These are phyloP conservation scores for Acanthis flammea DNA, from an alignment of 2,797 vertebrate species.

Conservation along the genomic window DNA sequence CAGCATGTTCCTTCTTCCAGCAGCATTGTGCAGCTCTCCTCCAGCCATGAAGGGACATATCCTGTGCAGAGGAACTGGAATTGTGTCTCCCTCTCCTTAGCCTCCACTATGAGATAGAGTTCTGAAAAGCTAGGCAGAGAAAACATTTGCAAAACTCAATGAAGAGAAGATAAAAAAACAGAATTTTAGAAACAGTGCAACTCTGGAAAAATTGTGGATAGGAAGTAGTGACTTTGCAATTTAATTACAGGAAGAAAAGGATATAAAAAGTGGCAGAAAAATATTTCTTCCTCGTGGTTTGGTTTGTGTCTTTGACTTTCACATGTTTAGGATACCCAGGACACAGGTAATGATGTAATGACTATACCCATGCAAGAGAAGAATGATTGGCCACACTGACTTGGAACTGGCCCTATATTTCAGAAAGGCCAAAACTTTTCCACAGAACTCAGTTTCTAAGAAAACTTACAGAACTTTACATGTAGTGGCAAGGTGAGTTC, in stretches of 20 bases:
- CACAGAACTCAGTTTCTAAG: background rate
- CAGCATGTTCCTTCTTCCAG: background rate
- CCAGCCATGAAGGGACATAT: background rate
- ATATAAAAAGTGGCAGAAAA: background rate
- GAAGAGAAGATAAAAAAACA: background rate
- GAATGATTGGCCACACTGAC: background rate
- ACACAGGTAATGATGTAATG: background rate
- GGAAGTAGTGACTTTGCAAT: background rate
- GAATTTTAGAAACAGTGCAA: background rate
- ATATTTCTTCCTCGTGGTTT: rapidly evolving
- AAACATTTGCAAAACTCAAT: background rate
- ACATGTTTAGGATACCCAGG: background rate
- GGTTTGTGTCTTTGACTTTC: background rate
- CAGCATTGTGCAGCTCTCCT: background rate
- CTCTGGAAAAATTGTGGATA: background rate
- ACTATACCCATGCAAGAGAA: background rate
- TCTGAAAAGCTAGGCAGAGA: background rate
- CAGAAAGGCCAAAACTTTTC: background rate
- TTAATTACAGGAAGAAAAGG: background rate
- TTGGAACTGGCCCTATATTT: background rate
- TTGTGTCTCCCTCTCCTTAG: background rate
- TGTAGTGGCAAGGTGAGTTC: background rate
- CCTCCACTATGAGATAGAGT: background rate
- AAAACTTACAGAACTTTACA: background rate
- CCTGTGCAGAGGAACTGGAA: background rate